Evolutionary conservation across 2,113 vertebrate genomes (phyloP), one percentile per base, ranked within the genome.

Genomic region (Lepisosteus osseus): DNA sequence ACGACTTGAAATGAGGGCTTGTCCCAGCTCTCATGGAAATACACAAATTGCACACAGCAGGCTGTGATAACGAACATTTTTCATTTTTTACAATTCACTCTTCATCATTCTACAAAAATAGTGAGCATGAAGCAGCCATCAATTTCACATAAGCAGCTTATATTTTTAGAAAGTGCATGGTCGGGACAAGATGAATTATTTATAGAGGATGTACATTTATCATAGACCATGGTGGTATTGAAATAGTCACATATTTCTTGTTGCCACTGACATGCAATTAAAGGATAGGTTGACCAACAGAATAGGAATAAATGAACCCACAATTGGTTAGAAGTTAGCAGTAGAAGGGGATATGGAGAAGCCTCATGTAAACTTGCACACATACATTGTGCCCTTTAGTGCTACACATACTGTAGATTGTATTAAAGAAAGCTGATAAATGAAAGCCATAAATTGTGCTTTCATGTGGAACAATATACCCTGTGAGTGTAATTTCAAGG

Each of bases 141-240:
- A 76, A 70, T 62, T 44, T 69, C 74, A 44, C 70, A 75, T 71
- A 73, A 74, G 82, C 84, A 76, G 80, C 71, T 45, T 73, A 79
- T 88, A 88, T 89, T 88, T 88, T 85, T 86, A 87, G 80, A 73
- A 77, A 81, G 79, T 83, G 82, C 74, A 65, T 74, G 74, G 79
- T 86, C 70, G 71, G 79, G 85, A 87, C 70, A 68, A 75, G 72
- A 80, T 91, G 82, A 88, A 91, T 87, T 86, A 89, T 88, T 87
- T 79, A 88, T 86, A 75, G 4, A 78, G 59, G 77, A 82, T 87
- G 76, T 80, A 84, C 82, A 83, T 85, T 84, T 80, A 81, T 84
- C 78, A 70, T 69, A 85, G 85, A 90, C 85, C 84, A 88, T 80
- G 78, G 79, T 83, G 83, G 77, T 86, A 85, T 78, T 83, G 76